phyloP scores from a whole-genome alignment of 2,113 vertebrate genomes.

The Empidonax traillii region DNA sequence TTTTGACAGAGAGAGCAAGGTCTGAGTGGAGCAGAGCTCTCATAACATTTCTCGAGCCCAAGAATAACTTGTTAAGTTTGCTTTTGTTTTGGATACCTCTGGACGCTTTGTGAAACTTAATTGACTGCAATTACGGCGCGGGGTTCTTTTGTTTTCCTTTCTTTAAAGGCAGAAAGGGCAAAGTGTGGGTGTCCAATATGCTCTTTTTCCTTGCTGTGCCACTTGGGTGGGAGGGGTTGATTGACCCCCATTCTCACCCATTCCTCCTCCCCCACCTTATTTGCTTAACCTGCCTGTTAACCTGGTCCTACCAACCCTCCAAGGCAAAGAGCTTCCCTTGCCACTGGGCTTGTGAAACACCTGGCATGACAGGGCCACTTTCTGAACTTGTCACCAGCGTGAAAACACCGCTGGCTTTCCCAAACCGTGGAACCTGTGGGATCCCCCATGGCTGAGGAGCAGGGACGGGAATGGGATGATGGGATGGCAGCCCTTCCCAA shows the following conservation, averaged over 20 bases:
- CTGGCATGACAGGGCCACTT: background rate
- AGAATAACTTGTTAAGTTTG: conserved; percentile 57
- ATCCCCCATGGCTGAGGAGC: background rate
- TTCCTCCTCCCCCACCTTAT: background rate
- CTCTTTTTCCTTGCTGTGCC: background rate
- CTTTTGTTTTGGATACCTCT: conserved; percentile 55
- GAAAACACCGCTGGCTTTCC: background rate
- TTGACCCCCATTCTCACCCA: background rate
- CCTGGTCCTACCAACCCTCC: conserved; percentile 6
- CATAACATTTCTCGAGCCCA: conserved; percentile 27
- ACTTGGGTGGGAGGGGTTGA: background rate
- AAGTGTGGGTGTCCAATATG: background rate
- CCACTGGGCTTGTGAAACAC: conserved; percentile 46
- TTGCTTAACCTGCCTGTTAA: conserved; percentile 48
- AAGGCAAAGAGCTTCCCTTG: conserved; percentile 1
- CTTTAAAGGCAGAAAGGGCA: background rate
- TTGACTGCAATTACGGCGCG: background rate
- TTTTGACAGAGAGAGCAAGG: background rate
- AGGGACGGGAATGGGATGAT: background rate
- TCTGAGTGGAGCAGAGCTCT: background rate
- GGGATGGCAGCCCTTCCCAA: background rate
- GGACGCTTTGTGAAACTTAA: conserved; percentile 41
- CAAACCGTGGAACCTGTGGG: background rate
- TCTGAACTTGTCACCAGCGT: fast-evolving
- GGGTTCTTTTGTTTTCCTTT: background rate